A percentile compares a stretch with the other conserved stretches of the same genome.
Conservation (phyloP, 53 echinoderm and acorn worm species). For the Pentamera pediparva region DNA sequence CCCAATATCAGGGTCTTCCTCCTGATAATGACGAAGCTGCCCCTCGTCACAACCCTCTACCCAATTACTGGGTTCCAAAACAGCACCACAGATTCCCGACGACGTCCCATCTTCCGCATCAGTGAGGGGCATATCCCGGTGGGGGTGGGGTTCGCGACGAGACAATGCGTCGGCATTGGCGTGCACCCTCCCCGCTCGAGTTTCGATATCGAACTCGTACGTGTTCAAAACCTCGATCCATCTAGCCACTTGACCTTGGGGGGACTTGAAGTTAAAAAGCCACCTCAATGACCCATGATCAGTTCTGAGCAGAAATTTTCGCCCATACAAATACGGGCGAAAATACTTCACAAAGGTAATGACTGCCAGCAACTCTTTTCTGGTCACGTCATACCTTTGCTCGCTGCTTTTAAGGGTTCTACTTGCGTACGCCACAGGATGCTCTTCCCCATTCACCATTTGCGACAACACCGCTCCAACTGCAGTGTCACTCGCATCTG, state of each 20-base stretch:
- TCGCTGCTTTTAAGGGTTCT: constrained; percentile 24
- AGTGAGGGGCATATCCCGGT: background rate
- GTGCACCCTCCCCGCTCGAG: constrained; percentile 34
- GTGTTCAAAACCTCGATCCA: constrained; percentile 27
- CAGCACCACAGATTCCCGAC: background rate
- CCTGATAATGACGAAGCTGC: background rate
- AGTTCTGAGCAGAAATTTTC: constrained; percentile 21
- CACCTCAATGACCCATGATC: constrained; percentile 27
- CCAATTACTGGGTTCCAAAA: background rate
- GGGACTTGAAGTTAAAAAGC: constrained; percentile 24
- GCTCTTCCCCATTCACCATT: constrained; percentile 5
- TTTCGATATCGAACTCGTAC: constrained; percentile 31
- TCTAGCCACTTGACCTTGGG: constrained; percentile 31
- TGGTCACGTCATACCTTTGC: constrained; percentile 15
- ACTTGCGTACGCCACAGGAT: constrained; percentile 22
- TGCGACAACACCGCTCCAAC: constrained; percentile 42
- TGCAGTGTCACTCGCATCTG: constrained; percentile 35
- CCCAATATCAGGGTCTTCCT: background rate
- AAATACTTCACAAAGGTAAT: constrained; percentile 19
- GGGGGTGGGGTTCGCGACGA: background rate
- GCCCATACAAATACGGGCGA: constrained; percentile 37
- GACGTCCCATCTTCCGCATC: too few species aligned
- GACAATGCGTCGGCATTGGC: constrained; percentile 43
- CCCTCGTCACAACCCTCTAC: background rate
- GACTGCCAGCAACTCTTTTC: constrained; percentile 39